These are phyloP conservation scores for Poeciliopsis infans DNA, from an alignment of 2,797 vertebrate species.

Conservation along the genomic window DNA sequence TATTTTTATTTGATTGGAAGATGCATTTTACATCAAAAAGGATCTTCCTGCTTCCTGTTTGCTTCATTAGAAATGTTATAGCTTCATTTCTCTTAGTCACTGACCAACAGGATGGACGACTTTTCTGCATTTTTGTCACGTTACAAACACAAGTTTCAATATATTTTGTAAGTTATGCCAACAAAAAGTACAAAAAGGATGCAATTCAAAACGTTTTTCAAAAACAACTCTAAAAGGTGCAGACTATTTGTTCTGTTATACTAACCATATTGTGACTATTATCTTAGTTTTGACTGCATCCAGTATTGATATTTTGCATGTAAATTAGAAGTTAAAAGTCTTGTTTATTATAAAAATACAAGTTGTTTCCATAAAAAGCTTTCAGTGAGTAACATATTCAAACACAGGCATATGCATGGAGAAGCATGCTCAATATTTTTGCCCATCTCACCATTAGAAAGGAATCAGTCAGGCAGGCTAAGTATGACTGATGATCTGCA, in stretches of 20 bases:
- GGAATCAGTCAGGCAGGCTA: slow-evolving; percentile 39
- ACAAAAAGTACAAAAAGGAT: background rate
- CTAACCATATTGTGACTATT: background rate
- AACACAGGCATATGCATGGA: background rate
- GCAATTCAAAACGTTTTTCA: background rate
- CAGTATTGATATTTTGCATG: background rate
- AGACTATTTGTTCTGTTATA: background rate
- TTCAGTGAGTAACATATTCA: background rate
- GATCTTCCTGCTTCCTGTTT: background rate
- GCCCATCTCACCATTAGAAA: background rate
- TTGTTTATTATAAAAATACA: background rate
- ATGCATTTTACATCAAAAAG: background rate
- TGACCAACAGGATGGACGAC: background rate
- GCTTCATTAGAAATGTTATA: background rate
- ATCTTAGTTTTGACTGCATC: background rate
- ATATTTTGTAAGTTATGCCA: background rate
- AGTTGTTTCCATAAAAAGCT: background rate
- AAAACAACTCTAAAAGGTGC: background rate
- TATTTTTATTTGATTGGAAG: background rate
- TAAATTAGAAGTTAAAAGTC: background rate
- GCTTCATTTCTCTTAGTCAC: background rate
- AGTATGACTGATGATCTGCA: slow-evolving; percentile 58
- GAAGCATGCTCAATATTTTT: background rate
- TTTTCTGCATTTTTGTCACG: background rate
- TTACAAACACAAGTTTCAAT: background rate